phyloP scores from a whole-genome alignment of 2,113 vertebrate species.

The Tragelaphus imberbis region DNA sequence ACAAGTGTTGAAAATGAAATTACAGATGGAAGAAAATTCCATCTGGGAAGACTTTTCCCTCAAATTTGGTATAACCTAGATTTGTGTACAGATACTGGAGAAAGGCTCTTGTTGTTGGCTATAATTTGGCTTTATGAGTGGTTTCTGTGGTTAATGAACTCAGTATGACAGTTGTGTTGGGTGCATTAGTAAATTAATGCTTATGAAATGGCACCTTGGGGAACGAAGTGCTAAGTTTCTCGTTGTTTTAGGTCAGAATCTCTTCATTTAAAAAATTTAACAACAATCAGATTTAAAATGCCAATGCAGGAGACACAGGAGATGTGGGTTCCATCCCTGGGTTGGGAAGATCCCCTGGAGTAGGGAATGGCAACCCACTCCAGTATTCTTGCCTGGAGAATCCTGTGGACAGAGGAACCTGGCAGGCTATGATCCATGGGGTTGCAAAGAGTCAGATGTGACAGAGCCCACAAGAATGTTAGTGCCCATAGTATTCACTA shows the following conservation, averaged over 20 bases:
- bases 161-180: not conserved
- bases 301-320: not conserved
- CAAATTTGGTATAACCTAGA: not conserved
- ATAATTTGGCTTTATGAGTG: not conserved
- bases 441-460: not conserved
- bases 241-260: not conserved
- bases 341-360: not conserved
- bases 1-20: not conserved
- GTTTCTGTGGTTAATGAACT: not conserved
- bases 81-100: not conserved
- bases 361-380: not conserved
- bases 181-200: not conserved
- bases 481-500: not conserved
- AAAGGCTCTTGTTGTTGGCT: not conserved
- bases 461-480: not conserved
- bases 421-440: not conserved
- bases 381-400: not conserved
- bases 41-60: not conserved
- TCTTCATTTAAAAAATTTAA: not conserved
- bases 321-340: not conserved
- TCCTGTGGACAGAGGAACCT: not conserved
- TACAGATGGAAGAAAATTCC: not conserved
- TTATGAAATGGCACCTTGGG: not conserved
- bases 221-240: not conserved
- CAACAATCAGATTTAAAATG: not conserved